A percentile compares a stretch with the other conserved stretches of the same genome.
These are phyloP conservation scores for Eupithecia exiguata DNA, from an alignment of 2,888 invertebrate genomes.

Conservation along the genomic window DNA sequence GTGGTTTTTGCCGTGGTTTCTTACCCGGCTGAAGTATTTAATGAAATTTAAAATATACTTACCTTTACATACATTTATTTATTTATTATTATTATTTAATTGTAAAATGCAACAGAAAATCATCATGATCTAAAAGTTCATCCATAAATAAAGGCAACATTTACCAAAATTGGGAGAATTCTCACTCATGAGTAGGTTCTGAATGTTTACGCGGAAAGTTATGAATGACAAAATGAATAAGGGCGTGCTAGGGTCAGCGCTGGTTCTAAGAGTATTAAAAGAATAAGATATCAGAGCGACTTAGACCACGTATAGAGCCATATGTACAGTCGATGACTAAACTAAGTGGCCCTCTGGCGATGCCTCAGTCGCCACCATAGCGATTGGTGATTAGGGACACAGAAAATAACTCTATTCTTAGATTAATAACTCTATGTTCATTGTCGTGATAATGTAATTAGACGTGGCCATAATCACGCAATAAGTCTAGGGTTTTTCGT, in stretches of 20 bases:
- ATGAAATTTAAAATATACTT: too few species aligned
- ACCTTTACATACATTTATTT: too few species aligned
- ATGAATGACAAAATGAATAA: too few species aligned
- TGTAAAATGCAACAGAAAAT: neutral
- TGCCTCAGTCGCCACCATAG: neutral
- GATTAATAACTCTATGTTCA: slow-evolving; percentile 1
- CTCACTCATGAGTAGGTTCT: too few species aligned
- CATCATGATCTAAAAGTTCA: neutral
- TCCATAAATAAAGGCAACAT: neutral
- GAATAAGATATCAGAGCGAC: neutral
- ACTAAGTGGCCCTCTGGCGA: neutral
- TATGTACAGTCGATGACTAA: neutral
- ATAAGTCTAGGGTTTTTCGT: neutral
- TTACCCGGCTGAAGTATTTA: neutral
- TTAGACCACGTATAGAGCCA: neutral
- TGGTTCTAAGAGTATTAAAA: neutral
- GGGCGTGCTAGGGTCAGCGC: neutral
- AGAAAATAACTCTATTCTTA: neutral
- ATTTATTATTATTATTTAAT: too few species aligned
- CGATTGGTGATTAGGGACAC: neutral
- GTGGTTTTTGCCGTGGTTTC: neutral
- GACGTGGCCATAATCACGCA: neutral
- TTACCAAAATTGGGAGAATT: too few species aligned
- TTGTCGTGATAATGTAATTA: neutral
- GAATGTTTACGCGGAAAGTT: too few species aligned